phyloP scores from a whole-genome alignment of 2,113 vertebrate species.

The Caretta caretta region DNA sequence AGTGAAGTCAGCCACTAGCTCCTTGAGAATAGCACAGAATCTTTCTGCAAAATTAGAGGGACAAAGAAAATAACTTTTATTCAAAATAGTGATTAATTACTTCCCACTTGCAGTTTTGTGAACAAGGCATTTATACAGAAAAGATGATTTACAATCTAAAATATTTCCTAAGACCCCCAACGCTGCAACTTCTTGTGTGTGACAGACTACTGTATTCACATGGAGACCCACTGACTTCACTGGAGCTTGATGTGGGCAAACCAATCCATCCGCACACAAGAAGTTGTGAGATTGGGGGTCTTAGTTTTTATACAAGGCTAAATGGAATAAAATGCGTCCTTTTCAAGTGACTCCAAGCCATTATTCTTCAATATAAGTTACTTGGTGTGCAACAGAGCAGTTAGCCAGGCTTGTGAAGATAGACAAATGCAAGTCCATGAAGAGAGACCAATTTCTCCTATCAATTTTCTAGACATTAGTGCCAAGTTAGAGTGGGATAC shows the following conservation, averaged over 20 bases:
- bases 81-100: neutral
- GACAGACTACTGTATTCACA: neutral
- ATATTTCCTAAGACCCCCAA: neutral
- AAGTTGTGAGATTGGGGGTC: neutral
- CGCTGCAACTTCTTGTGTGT: neutral
- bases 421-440: neutral
- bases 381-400: neutral
- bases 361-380: neutral
- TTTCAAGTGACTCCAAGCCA: neutral
- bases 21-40: conserved; percentile 86
- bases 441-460: neutral
- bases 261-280: neutral
- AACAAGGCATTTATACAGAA: neutral
- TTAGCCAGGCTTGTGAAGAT: neutral
- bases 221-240: neutral
- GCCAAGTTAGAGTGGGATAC: neutral
- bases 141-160: neutral
- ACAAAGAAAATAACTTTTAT: neutral
- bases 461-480: conserved; percentile 10
- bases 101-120: neutral
- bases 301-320: conserved; percentile 4
- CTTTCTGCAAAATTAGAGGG: conserved; percentile 78
- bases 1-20: conserved; percentile 89
- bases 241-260: neutral
- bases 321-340: neutral